Conservation (phyloP, 2,113 vertebrate species). For the Rhea americana region DNA sequence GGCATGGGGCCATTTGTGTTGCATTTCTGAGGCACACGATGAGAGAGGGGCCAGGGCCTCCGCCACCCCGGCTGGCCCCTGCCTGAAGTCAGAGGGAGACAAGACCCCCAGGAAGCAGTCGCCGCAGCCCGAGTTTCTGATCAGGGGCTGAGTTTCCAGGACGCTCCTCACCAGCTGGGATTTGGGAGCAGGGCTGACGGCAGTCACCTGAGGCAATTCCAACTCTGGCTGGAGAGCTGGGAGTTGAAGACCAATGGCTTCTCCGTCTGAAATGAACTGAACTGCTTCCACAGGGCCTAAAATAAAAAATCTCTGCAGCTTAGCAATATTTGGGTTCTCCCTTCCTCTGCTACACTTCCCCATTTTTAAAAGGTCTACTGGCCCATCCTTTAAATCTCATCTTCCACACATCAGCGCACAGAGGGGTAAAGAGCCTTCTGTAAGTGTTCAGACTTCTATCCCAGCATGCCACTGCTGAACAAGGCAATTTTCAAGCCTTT, state of each 20-base stretch:
- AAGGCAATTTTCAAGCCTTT: background rate
- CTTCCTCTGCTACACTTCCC: background rate
- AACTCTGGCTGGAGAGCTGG: slow-evolving; percentile 31
- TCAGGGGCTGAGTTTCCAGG: slow-evolving; percentile 67
- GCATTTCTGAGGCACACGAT: slow-evolving; percentile 76
- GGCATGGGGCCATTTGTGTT: slow-evolving; percentile 68
- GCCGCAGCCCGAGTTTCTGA: slow-evolving; percentile 5
- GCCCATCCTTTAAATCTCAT: fast-evolving
- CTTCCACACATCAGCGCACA: fast-evolving
- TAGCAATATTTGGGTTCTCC: background rate
- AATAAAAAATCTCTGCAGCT: background rate
- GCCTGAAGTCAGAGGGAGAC: background rate
- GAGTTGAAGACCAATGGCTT: slow-evolving; percentile 45
- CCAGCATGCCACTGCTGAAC: background rate
- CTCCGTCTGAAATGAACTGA: slow-evolving; percentile 39
- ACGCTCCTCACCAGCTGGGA: slow-evolving; percentile 44
- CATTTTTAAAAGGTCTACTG: background rate
- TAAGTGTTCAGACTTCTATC: background rate
- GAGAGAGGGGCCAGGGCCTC: slow-evolving; percentile 17
- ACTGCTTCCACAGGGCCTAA: slow-evolving; percentile 33
- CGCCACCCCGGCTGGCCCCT: fast-evolving
- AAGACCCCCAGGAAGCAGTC: slow-evolving; percentile 19
- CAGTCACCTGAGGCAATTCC: background rate
- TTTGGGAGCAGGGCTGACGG: background rate
- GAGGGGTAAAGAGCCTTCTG: background rate